Evolutionary conservation across 1,140 invertebrate species (phyloP).

Genomic region (Oryctes rhinoceros): DNA sequence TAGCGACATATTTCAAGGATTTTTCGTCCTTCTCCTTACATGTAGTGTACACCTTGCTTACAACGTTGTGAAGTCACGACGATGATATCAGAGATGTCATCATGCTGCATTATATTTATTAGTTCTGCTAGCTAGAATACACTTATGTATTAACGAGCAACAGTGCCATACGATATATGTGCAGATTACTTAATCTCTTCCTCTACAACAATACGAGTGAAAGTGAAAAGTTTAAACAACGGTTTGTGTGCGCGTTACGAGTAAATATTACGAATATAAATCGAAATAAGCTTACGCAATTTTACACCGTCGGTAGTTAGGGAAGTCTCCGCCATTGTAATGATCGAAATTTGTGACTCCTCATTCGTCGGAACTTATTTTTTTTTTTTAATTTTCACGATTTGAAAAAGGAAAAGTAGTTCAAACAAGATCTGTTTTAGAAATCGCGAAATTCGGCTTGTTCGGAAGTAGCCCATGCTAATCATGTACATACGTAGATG

Average conservation of each 20-base stretch:
- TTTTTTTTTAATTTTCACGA: too few relatives aligned
- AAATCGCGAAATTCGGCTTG: too few relatives aligned
- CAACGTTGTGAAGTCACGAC: neutral
- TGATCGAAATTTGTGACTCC: neutral
- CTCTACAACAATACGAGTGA: conserved; percentile 1
- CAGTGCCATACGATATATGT: neutral
- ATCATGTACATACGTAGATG: too few relatives aligned
- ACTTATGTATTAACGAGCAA: too few relatives aligned
- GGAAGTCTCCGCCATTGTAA: neutral
- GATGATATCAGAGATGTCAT: neutral
- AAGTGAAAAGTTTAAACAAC: neutral
- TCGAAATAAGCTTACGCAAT: conserved; percentile 1
- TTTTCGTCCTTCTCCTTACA: too few relatives aligned
- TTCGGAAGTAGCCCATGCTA: too few relatives aligned
- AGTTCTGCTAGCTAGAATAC: neutral
- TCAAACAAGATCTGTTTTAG: too few relatives aligned
- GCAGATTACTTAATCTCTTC: neutral
- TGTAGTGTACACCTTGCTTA: neutral
- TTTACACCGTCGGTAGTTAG: neutral
- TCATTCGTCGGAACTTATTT: too few relatives aligned
- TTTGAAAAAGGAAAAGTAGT: too few relatives aligned
- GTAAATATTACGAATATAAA: conserved; percentile 6
- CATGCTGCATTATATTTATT: neutral
- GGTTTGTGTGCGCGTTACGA: neutral
- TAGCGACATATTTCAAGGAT: too few relatives aligned